Evolutionary conservation across 2,113 vertebrate species (phyloP).

Genomic region (Colius striatus): DNA sequence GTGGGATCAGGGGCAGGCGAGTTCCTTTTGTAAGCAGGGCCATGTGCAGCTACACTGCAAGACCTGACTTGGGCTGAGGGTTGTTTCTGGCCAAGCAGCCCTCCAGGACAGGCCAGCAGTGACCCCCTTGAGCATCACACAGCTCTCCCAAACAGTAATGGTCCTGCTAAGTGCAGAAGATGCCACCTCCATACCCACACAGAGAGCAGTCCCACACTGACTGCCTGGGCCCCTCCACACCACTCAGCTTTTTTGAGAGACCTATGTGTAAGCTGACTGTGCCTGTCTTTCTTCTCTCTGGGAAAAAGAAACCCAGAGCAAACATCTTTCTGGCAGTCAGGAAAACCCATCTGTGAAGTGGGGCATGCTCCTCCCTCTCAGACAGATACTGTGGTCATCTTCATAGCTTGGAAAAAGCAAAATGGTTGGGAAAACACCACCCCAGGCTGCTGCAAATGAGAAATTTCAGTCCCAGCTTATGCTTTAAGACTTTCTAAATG

Average conservation of each 20-base stretch:
- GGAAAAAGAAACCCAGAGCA: not conserved
- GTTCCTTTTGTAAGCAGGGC: not conserved
- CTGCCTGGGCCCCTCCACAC: not conserved
- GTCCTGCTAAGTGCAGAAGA: rapidly evolving
- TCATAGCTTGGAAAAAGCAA: not conserved
- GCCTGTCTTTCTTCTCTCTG: no score
- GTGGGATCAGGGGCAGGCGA: rapidly evolving
- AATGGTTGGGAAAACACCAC: not conserved
- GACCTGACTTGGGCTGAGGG: not conserved
- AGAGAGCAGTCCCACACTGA: not conserved
- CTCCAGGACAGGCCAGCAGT: not conserved
- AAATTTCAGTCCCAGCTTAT: not conserved
- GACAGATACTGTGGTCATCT: rapidly evolving
- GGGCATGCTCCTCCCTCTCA: not conserved
- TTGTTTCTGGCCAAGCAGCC: not conserved
- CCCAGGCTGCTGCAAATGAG: not conserved
- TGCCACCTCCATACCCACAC: not conserved
- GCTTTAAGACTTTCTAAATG: not conserved
- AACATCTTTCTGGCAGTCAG: not conserved
- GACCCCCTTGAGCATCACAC: rapidly evolving
- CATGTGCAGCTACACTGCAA: rapidly evolving
- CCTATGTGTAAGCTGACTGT: not conserved
- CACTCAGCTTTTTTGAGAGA: not conserved
- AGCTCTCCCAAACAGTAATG: not conserved
- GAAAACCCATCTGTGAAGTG: not conserved